Conservation (phyloP, 2,888 invertebrate genomes). For the Microctonus brassicae region DNA sequence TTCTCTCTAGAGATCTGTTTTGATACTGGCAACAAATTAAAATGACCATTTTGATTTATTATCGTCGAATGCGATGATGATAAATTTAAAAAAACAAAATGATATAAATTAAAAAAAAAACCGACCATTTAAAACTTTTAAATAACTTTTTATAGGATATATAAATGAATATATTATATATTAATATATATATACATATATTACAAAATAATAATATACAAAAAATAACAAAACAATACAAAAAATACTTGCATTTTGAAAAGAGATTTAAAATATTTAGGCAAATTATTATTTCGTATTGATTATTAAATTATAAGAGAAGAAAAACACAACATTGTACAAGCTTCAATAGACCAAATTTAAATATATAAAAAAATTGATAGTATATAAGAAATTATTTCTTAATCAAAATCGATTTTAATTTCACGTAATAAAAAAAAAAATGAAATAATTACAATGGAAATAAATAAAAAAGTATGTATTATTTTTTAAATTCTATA, state of each 20-base stretch:
- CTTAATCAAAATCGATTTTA: background rate
- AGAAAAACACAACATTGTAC: constrained; percentile 39
- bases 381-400: constrained; percentile 11
- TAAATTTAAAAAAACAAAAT: constrained; percentile 20
- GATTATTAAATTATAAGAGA: background rate
- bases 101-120: constrained; percentile 40
- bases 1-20: constrained; percentile 22
- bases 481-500: constrained; percentile 40
- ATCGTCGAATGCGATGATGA: constrained; percentile 30
- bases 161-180: constrained; percentile 36
- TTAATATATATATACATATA: constrained; percentile 25
- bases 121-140: constrained; percentile 47
- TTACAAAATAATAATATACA: constrained; percentile 23
- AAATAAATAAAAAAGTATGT: constrained; percentile 31
- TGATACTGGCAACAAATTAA: constrained; percentile 25
- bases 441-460: background rate
- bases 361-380: constrained; percentile 15
- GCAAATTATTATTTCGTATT: constrained; percentile 25
- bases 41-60: constrained; percentile 22
- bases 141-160: constrained; percentile 47
- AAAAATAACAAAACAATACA: no score
- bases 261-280: constrained; percentile 24
- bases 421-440: constrained; percentile 28
- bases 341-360: constrained; percentile 47
- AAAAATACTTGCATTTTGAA: constrained; percentile 26